A percentile compares a stretch with the other conserved stretches of the same genome.
These are phyloP conservation scores for Taenaris catops DNA, from an alignment of 2,888 invertebrate species.

Conservation along the genomic window DNA sequence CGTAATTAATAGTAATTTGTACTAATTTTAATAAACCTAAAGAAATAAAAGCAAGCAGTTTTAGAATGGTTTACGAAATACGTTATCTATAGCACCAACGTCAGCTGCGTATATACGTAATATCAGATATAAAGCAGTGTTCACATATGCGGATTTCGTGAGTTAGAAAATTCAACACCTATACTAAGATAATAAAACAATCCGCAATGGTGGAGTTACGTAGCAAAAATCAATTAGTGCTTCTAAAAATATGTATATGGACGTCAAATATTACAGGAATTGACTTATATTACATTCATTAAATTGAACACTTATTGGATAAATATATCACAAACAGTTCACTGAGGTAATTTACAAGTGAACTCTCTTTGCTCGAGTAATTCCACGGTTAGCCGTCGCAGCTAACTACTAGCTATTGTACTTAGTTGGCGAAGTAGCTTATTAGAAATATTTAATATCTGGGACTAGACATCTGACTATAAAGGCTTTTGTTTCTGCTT, in stretches of 20 bases:
- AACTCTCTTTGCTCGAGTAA: conserved; percentile 47
- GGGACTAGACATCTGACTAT: conserved; percentile 75
- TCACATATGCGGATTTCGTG: conserved; percentile 4
- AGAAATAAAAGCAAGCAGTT: conserved; percentile 14
- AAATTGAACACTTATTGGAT: conserved; percentile 77
- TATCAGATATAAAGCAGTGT: conserved; percentile 19
- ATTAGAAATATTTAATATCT: conserved; percentile 55
- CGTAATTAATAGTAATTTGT: conserved; percentile 8
- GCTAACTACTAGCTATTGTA: conserved; percentile 40
- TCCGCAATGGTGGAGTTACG: conserved; percentile 24
- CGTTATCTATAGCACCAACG: conserved; percentile 67
- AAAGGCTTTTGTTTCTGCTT: conserved; percentile 54
- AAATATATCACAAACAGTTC: conserved; percentile 76
- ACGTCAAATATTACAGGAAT: conserved; percentile 67
- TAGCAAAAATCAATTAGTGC: conserved; percentile 25
- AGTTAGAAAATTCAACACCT: neutral
- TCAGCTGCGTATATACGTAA: conserved; percentile 63
- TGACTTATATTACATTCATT: conserved; percentile 65
- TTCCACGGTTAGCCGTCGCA: conserved; percentile 25
- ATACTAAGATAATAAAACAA: neutral
- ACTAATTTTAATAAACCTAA: conserved; percentile 2
- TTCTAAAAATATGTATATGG: conserved; percentile 38
- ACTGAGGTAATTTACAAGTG: conserved; percentile 72
- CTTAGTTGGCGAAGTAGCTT: conserved; percentile 44
- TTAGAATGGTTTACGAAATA: conserved; percentile 36